Percentiles rank a stretch among this genome's conserved stretches.
These are phyloP conservation scores for Anniella stebbinsi DNA, from an alignment of 2,797 vertebrate species.

Conservation along the genomic window DNA sequence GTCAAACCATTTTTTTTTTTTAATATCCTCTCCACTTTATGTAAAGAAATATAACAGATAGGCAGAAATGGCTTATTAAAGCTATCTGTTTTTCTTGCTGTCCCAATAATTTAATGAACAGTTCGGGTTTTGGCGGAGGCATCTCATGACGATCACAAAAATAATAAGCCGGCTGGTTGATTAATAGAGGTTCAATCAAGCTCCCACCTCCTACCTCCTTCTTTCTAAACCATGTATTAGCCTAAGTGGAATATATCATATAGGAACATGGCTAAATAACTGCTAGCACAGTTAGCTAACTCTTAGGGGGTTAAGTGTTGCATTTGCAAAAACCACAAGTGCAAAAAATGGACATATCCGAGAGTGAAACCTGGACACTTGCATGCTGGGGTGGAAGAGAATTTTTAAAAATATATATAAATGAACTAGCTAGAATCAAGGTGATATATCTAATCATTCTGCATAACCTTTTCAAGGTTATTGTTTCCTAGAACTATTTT, in stretches of 20 bases:
- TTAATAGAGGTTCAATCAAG: slow-evolving; percentile 70
- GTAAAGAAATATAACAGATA: slow-evolving; percentile 80
- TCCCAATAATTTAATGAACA: slow-evolving; percentile 82
- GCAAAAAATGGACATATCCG: not conserved
- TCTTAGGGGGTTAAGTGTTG: not conserved
- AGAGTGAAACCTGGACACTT: not conserved
- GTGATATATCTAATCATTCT: not conserved
- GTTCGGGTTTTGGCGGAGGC: slow-evolving; percentile 71
- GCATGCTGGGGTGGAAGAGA: not conserved
- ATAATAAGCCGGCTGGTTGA: slow-evolving; percentile 70
- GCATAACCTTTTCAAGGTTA: not conserved
- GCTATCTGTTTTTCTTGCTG: slow-evolving; percentile 80
- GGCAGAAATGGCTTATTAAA: slow-evolving; percentile 83
- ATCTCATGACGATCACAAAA: slow-evolving; percentile 74
- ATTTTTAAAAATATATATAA: not conserved
- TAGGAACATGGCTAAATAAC: not conserved
- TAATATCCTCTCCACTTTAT: slow-evolving; percentile 69
- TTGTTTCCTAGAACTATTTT: not conserved
- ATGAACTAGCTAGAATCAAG: not conserved
- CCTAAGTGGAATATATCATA: slow-evolving; percentile 53
- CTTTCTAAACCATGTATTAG: slow-evolving; percentile 26
- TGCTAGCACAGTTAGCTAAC: not conserved
- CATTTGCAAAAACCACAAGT: not conserved
- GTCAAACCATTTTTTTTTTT: too few relatives aligned
- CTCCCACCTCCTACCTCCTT: slow-evolving; percentile 23